A percentile compares a stretch with the other conserved stretches of the same genome.
phyloP scores from a whole-genome alignment of 2,797 vertebrate genomes.

The Anguilla obscura region DNA sequence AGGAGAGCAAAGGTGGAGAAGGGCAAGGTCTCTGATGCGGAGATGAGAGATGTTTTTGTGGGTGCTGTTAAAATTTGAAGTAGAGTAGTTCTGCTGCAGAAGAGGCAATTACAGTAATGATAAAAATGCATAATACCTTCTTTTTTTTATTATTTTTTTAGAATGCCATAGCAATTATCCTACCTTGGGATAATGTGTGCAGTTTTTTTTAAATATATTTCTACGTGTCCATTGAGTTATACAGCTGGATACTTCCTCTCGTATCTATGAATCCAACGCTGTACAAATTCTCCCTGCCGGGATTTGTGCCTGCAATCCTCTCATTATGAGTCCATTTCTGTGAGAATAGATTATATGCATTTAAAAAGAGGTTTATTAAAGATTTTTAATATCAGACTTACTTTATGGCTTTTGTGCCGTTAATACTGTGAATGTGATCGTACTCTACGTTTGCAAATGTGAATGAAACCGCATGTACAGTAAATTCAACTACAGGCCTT shows the following conservation, averaged over 20 bases:
- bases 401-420: neutral
- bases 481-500: neutral
- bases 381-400: neutral
- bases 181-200: neutral
- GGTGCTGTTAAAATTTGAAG: neutral
- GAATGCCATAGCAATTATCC: neutral
- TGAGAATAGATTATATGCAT: neutral
- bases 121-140: neutral
- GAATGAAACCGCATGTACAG: neutral
- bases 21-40: neutral
- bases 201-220: neutral
- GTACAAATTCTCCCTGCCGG: neutral
- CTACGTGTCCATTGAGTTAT: neutral
- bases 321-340: neutral
- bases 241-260: neutral
- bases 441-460: neutral
- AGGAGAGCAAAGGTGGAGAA: neutral
- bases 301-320: neutral
- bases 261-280: neutral
- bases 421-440: neutral
- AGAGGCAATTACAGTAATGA: constrained; percentile 12
- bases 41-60: neutral
- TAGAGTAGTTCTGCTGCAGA: neutral
- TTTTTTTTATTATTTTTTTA: neutral
- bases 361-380: neutral